Evolutionary conservation across 92 coral and sea anemone genomes (phyloP), one percentile per base, ranked within the genome.

Genomic region (Parazoanthus swiftii): DNA sequence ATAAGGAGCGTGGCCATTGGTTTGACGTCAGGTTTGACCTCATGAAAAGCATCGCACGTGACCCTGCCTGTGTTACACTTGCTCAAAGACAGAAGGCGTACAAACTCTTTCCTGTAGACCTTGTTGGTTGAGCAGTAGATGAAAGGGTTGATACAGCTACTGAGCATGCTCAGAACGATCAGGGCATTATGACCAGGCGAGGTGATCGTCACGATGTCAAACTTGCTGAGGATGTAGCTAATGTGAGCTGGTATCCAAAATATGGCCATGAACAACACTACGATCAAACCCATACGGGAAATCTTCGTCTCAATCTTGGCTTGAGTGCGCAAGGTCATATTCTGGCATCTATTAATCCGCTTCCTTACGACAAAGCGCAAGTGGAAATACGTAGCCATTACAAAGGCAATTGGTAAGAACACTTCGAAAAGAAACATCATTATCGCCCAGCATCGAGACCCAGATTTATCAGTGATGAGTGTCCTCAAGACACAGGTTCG

Each of bases 381-480:
- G 59, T 54, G 59, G 59, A 54, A 54, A 4, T 54, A 13, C 16
- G 76, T 72, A 3, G 37, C 35, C 37, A 51, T 51, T 15, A 51
- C 3, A 8, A 51, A 54, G 18, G 38, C 6, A 18, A 72, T 9
- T 72, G 76, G 76, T 11, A 72, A 15, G 6, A 72, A 72, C 20
- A 29, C 5, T 35, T 20, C 15, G 6, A 33, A 37, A 10, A 72
- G 21, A 72, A 20, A 72, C 15, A 5, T 10, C 42, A 37, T 8
- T 15, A 72, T 37, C 43, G 18, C 42, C 76, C 76, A 72, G 5
- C 76, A 35, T 72, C 18, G 76, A 6, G 76, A 72, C 16, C 20
- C 76, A 37, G 76, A 29, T 29, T 72, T 72, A 37, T 72, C 76
- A 72, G 76, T 72, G 43, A 72, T 72, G 16, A 72, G 43, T 43